Base-by-base conservation (phyloP, 2,113 vertebrate species). In the Calyptomena viridis region DNA sequence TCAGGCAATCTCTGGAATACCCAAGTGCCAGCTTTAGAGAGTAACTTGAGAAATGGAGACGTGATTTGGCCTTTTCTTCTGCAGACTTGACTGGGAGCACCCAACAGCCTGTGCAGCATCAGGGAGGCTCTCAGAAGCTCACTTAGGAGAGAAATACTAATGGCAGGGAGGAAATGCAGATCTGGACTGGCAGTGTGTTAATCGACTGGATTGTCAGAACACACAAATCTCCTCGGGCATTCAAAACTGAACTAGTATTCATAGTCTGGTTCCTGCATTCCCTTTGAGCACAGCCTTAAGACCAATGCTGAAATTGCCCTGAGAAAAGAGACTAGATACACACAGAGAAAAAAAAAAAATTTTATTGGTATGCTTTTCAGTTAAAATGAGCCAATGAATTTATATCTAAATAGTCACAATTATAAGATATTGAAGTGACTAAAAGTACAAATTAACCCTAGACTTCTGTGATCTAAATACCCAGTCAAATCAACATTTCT, bases 41-140 rank as follows among this genome's bases (percentile, higher is more conserved):
- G 22, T 28, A 11, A 6, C 25, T 75, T 56, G 9, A 17, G 22
- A 37, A 72, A 22, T 8, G 6, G 33, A 78, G 33, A 39, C 5
- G 9, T 22, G 11, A 87, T 58, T 64, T 46, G 19, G 39, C 16
- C 12, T 91, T 62, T 74, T 69, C 55, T 46, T 60, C 37, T 68
- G 64, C 66, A 91, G n/a, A 79, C 20, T 73, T 0, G 0, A 49
- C 49, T 73, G 25, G 82, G 30, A 83, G 37, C 24, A 60, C 11
- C 12, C 4, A 46, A 14, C 47, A 52, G n/a, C 11, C 37, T 27
- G 11, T 0, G 0, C 30, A 8, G 6, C 56, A 58, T n/a, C 25
- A 73, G 44, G 22, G 50, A 91, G 58, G 44, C 31, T 84, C 39
- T 82, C 44, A 84, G 68, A 69, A 69, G 33, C 25, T 58, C 21